A percentile compares a stretch with the other conserved stretches of the same genome.
phyloP scores from a whole-genome alignment of 2,888 invertebrate species.

The Diaphora mendica region DNA sequence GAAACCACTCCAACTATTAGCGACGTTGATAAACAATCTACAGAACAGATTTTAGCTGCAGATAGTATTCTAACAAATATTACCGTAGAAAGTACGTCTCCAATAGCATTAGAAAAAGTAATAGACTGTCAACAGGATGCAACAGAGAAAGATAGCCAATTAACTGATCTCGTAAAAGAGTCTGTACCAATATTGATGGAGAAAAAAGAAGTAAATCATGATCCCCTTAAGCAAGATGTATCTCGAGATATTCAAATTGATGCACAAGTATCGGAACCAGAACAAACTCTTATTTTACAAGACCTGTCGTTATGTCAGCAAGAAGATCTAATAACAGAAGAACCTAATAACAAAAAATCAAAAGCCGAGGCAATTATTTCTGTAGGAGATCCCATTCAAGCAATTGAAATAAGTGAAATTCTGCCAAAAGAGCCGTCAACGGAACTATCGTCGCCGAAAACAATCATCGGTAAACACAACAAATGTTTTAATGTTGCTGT shows the following conservation, averaged over 20 bases:
- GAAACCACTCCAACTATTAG: not conserved
- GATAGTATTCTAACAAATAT: not conserved
- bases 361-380: not conserved
- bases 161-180: not conserved
- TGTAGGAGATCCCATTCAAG: not conserved
- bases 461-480: constrained; percentile 16
- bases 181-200: not conserved
- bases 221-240: not conserved
- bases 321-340: not conserved
- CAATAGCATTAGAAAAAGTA: not conserved
- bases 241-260: not conserved
- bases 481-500: not conserved
- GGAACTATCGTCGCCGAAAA: not conserved
- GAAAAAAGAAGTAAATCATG: not conserved
- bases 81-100: not conserved
- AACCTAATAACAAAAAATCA: not conserved
- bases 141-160: not conserved
- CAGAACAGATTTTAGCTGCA: not conserved
- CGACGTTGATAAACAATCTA: not conserved
- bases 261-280: not conserved
- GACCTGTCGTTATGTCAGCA: not conserved
- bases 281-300: not conserved
- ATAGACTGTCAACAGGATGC: not conserved
- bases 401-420: not conserved
- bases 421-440: not conserved